phyloP scores from a whole-genome alignment of 2,113 vertebrate species.

The Takifugu flavidus region DNA sequence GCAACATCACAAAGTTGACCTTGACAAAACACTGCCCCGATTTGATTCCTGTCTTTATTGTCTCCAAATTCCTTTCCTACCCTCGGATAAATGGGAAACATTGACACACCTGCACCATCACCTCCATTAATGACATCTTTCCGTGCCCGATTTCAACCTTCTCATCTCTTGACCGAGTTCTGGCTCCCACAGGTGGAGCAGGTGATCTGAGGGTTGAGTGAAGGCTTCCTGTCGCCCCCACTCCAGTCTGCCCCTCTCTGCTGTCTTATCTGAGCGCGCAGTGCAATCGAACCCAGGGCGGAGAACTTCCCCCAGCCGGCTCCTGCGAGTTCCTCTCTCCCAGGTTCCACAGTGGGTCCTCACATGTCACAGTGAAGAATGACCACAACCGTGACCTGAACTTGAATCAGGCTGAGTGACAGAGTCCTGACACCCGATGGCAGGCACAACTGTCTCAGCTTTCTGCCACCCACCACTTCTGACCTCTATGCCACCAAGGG shows the following conservation, averaged over 20 bases:
- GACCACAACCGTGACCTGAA: slow-evolving; percentile 27
- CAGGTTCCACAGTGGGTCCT: slow-evolving; percentile 34
- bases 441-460: slow-evolving; percentile 33
- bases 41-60: too few relatives aligned
- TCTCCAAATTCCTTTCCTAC: too few relatives aligned
- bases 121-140: too few relatives aligned
- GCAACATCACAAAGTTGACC: too few relatives aligned
- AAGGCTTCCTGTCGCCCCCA: slow-evolving; percentile 56
- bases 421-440: slow-evolving; percentile 48
- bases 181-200: slow-evolving; percentile 50
- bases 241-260: slow-evolving; percentile 52
- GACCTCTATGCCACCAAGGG: slow-evolving; percentile 38
- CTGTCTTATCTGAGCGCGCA: slow-evolving; percentile 60
- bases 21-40: too few relatives aligned
- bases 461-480: slow-evolving; percentile 46
- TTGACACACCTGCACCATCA: too few relatives aligned
- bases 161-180: slow-evolving; percentile 1
- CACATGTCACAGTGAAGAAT: slow-evolving; percentile 53
- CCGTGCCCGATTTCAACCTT: too few relatives aligned
- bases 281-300: slow-evolving; percentile 57
- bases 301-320: slow-evolving; percentile 22
- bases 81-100: too few relatives aligned
- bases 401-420: slow-evolving; percentile 49
- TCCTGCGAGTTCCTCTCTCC: slow-evolving; percentile 1
- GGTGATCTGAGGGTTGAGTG: slow-evolving; percentile 68